phyloP scores from a whole-genome alignment of 2,888 invertebrate genomes.

The Acholoe squamosa region DNA sequence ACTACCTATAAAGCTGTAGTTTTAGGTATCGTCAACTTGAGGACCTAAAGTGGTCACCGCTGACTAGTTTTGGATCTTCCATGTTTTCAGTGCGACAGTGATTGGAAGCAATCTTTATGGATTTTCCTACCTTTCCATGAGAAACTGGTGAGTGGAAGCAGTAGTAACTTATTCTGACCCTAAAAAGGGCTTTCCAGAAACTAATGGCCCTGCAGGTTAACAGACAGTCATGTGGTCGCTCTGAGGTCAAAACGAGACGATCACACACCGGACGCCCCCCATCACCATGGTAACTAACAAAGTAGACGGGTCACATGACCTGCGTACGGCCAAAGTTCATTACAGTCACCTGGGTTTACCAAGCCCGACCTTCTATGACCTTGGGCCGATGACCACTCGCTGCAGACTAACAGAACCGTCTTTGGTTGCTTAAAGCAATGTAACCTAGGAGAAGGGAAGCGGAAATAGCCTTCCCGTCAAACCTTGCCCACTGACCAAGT shows the following conservation, averaged over 20 bases:
- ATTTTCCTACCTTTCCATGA: too few species aligned
- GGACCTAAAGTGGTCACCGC: too few species aligned
- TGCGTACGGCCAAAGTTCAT: slow-evolving; percentile 14
- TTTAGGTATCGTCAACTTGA: too few species aligned
- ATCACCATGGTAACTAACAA: slow-evolving; percentile 38
- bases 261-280: slow-evolving; percentile 22
- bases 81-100: too few species aligned
- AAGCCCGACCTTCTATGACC: neutral
- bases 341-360: neutral
- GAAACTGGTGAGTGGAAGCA: too few species aligned
- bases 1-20: too few species aligned
- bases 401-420: neutral
- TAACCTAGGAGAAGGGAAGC: neutral
- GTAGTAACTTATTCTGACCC: neutral
- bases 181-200: neutral
- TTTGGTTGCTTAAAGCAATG: neutral
- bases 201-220: slow-evolving; percentile 15
- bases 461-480: neutral
- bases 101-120: too few species aligned
- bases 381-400: neutral
- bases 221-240: neutral
- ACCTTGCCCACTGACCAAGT: neutral
- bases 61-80: too few species aligned
- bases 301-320: slow-evolving; percentile 5
- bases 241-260: slow-evolving; percentile 11